Conservation (phyloP, 2,113 vertebrate species). For the Gallinago jamesoni region DNA sequence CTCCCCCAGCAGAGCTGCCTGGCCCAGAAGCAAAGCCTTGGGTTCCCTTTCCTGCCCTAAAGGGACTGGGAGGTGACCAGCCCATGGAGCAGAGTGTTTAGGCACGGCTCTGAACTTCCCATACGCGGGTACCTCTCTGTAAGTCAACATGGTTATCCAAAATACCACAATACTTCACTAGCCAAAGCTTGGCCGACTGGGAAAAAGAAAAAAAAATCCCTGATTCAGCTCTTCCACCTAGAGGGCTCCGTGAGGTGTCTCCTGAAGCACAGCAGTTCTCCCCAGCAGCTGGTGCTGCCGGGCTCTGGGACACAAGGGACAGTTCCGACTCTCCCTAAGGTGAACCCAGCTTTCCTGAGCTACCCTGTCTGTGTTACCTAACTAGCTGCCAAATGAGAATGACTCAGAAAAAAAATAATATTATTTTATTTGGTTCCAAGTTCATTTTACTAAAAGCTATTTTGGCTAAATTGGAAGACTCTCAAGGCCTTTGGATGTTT, state of each 20-base stretch:
- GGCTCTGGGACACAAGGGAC: background rate
- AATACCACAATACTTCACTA: background rate
- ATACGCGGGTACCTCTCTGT: background rate
- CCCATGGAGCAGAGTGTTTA: background rate
- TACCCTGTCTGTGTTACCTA: background rate
- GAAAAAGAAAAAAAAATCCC: background rate
- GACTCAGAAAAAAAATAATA: background rate
- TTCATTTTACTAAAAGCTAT: background rate
- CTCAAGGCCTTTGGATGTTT: background rate
- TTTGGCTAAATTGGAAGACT: background rate
- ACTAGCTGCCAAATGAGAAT: background rate
- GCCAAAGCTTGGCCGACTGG: background rate
- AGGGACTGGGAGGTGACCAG: background rate
- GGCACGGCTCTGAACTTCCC: background rate
- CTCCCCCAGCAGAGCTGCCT: background rate
- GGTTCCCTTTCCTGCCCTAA: background rate
- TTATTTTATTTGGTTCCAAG: background rate
- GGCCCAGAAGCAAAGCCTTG: background rate
- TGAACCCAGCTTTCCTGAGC: background rate
- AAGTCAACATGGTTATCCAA: background rate
- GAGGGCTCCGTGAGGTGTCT: background rate
- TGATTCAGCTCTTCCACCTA: background rate
- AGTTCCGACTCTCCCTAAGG: background rate
- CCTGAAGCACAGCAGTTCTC: background rate
- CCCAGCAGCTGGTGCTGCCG: background rate